A percentile compares a stretch with the other conserved stretches of the same genome.
phyloP scores from a whole-genome alignment of 2,888 invertebrate genomes.

The Drepana falcataria region DNA sequence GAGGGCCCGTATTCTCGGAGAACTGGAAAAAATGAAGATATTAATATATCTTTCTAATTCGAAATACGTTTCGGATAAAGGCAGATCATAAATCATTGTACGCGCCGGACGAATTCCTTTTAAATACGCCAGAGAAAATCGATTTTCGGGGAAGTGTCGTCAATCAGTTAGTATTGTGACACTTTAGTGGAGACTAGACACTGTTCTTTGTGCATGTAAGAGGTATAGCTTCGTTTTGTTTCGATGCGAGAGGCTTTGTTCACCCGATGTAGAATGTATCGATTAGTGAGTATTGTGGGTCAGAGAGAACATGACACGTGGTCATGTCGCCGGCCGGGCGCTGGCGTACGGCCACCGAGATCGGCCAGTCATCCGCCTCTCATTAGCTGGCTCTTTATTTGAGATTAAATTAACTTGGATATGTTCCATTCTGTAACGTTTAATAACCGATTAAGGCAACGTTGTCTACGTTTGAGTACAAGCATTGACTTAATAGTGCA shows the following conservation, averaged over 20 bases:
- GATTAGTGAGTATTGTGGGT: slow-evolving; percentile 34
- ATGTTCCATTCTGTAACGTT: slow-evolving; percentile 44
- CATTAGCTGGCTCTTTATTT: slow-evolving; percentile 61
- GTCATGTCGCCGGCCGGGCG: slow-evolving; percentile 34
- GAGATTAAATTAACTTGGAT: slow-evolving; percentile 70
- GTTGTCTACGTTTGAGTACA: slow-evolving; percentile 8
- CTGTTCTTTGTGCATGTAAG: slow-evolving; percentile 2
- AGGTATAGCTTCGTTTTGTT: slow-evolving; percentile 9
- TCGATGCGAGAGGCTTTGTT: slow-evolving; percentile 16
- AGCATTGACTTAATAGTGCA: background rate
- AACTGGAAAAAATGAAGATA: slow-evolving; percentile 78
- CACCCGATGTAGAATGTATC: slow-evolving; percentile 30
- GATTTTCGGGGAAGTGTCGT: slow-evolving; percentile 59
- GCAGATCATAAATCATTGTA: slow-evolving; percentile 72
- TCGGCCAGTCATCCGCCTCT: slow-evolving; percentile 64
- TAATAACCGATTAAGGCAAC: slow-evolving; percentile 62
- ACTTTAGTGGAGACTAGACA: slow-evolving; percentile 23
- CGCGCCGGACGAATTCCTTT: slow-evolving; percentile 56
- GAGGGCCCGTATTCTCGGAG: slow-evolving; percentile 71
- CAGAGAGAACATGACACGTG: slow-evolving; percentile 44
- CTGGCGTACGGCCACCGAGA: slow-evolving; percentile 35
- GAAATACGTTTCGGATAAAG: slow-evolving; percentile 77
- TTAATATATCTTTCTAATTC: slow-evolving; percentile 79
- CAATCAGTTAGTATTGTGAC: slow-evolving; percentile 57
- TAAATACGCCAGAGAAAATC: slow-evolving; percentile 63